Conservation (phyloP, 1,140 invertebrate species). For the Drosophila elegans region DNA sequence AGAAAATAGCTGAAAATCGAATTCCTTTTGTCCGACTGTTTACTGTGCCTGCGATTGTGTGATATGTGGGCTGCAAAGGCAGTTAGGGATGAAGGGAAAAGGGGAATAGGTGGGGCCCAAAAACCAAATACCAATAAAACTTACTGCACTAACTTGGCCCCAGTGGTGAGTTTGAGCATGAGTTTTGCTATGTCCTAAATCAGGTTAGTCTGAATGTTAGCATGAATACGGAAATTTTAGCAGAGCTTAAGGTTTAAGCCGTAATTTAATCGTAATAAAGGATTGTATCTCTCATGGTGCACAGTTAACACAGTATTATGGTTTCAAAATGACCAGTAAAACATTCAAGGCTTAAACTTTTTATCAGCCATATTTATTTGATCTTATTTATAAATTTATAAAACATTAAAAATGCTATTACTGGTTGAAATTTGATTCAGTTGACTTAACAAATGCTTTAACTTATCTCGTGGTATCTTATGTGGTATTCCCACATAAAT, state of each 20-base stretch:
- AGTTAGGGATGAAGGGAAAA: background rate
- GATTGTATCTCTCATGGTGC: background rate
- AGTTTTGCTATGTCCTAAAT: slow-evolving; percentile 28
- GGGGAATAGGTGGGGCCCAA: slow-evolving; percentile 17
- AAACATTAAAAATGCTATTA: no score
- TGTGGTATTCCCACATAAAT: background rate
- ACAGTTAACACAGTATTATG: background rate
- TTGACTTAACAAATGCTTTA: background rate
- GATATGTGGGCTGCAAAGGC: slow-evolving; percentile 8
- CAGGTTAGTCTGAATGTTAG: slow-evolving; percentile 19
- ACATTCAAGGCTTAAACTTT: no score
- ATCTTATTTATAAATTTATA: no score
- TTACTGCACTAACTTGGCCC: slow-evolving; percentile 51
- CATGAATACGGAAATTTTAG: slow-evolving; percentile 3
- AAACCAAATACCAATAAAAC: slow-evolving; percentile 77
- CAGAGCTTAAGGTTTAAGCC: background rate
- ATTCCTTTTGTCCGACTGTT: slow-evolving; percentile 58
- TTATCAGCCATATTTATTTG: no score
- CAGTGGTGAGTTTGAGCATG: slow-evolving; percentile 17
- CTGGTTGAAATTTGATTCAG: no score
- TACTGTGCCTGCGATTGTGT: slow-evolving; percentile 42
- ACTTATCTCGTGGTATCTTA: background rate
- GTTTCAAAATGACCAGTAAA: no score
- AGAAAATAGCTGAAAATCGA: slow-evolving; percentile 79
- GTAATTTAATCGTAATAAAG: slow-evolving; percentile 14